A percentile compares a stretch with the other conserved stretches of the same genome.
These are phyloP conservation scores for Calephelis perditalis DNA, from an alignment of 2,888 invertebrate species.

Conservation along the genomic window DNA sequence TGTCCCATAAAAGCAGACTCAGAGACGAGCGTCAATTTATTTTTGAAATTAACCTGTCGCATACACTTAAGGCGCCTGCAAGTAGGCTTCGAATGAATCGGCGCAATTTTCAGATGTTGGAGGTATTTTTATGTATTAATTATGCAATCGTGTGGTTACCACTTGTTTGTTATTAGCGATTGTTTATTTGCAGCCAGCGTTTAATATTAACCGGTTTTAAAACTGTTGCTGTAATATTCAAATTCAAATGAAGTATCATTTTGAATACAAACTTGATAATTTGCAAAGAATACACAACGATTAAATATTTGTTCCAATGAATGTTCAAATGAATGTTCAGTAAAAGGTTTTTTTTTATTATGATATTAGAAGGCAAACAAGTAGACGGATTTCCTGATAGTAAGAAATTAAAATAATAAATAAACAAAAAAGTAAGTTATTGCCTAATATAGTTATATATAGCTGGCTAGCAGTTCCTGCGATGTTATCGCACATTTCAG, in stretches of 20 bases:
- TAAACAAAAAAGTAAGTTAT: too few relatives aligned
- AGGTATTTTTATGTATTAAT: constrained; percentile 41
- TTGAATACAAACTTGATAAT: too few relatives aligned
- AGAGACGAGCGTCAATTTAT: constrained; percentile 61
- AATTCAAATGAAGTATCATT: too few relatives aligned
- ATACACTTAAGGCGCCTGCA: constrained; percentile 50
- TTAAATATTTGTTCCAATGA: too few relatives aligned
- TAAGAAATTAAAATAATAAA: background rate
- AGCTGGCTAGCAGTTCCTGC: too few relatives aligned
- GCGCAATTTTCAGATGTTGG: constrained; percentile 43
- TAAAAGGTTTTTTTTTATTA: background rate
- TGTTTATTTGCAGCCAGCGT: constrained; percentile 27
- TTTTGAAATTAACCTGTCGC: constrained; percentile 72
- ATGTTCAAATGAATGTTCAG: too few relatives aligned
- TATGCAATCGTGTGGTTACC: constrained; percentile 27
- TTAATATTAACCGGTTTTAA: constrained; percentile 18
- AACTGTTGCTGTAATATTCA: background rate
- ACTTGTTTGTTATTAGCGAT: constrained; percentile 27
- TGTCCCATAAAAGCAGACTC: constrained; percentile 51
- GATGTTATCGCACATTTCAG: too few relatives aligned
- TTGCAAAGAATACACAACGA: too few relatives aligned
- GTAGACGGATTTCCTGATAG: too few relatives aligned
- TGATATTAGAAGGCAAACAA: too few relatives aligned
- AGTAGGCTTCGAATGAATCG: constrained; percentile 48
- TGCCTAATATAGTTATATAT: too few relatives aligned